Evolutionary conservation across 2,797 vertebrate species (phyloP), one percentile per base, ranked within the genome.

Genomic region (Odontamblyopus lacepedii): DNA sequence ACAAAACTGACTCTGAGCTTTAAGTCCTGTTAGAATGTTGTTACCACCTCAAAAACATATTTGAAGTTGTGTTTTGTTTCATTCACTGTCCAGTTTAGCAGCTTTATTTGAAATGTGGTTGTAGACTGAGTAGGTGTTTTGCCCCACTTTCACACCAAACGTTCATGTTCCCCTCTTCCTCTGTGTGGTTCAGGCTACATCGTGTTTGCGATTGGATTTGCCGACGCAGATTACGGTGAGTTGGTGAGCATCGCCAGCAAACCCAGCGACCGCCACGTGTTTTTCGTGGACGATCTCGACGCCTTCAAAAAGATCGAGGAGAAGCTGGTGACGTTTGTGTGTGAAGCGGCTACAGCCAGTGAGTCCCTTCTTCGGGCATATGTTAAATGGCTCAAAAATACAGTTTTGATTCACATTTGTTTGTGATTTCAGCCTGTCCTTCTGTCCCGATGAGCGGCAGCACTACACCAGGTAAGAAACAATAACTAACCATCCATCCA

Each of bases 221-320:
- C 96, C 0, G 98, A 99, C 3, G 98, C 97, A 0, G 98, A 99
- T 83, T 99, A 98, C 9, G 94, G 95, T 0, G 97, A 99, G 91
- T 71, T 99, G 81, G 94, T 98, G 72, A 97, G 94, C 88, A 98
- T 99, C 64, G 97, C 96, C 88, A 98, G 96, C 72, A 95, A 95
- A 78, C 98, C 98, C 83, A 98, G 95, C 13, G 93, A 95, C 67
- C 90, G 97, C 41, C 97, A 99, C 0, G 97, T 97, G 61, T 98
- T 99, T 93, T 99, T 99, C 2, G 97, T 99, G 87, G 98, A 99
- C 72, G 96, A 99, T 77, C 95, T 99, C 66, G 97, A 99, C 8
- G 97, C 96, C 79, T 98, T 99, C 85, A 88, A 93, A 83, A 98
- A 97, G 88, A 99, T 99, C 19, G 97, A 99, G 85, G 97, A 99